Percentiles rank a stretch among this genome's conserved stretches.
These are phyloP conservation scores for Seira musarum DNA, from an alignment of 2,888 invertebrate species.

Conservation along the genomic window DNA sequence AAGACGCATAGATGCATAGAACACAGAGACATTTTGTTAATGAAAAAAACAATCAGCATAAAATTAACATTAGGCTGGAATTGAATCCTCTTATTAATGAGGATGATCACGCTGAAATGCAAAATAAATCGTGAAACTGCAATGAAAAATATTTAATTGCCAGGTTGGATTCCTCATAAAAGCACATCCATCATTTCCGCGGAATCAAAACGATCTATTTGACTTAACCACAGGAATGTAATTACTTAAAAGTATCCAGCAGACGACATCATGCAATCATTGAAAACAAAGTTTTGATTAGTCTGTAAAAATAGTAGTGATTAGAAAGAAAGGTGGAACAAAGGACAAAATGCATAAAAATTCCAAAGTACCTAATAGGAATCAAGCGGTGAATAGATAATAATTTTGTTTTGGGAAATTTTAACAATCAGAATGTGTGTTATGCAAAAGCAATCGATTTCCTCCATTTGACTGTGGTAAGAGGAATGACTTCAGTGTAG, in stretches of 20 bases:
- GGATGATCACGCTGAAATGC: conserved; percentile 43
- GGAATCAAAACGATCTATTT: too few relatives aligned
- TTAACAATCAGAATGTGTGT: too few relatives aligned
- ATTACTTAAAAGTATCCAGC: too few relatives aligned
- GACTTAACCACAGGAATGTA: too few relatives aligned
- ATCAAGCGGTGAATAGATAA: not conserved
- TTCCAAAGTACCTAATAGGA: not conserved
- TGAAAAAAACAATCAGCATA: not conserved
- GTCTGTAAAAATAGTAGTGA: not conserved
- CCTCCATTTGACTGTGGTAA: not conserved
- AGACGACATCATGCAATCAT: not conserved
- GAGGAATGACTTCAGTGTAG: not conserved
- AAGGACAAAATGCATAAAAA: not conserved
- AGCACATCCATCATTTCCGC: not conserved
- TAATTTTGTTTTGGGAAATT: not conserved
- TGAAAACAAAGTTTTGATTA: not conserved
- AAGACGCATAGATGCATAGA: conserved; percentile 9
- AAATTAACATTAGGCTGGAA: not conserved
- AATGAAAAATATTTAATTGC: conserved; percentile 27
- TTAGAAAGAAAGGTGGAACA: conserved; percentile 2
- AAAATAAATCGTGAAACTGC: conserved; percentile 48
- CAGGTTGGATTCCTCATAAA: not conserved
- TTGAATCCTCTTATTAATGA: conserved; percentile 13
- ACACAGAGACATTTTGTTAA: not conserved
- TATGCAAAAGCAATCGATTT: too few relatives aligned